Percentiles rank a stretch among this genome's conserved stretches.
Evolutionary conservation across 2,888 invertebrate genomes (phyloP).

Genomic region (Muscina levida): DNA sequence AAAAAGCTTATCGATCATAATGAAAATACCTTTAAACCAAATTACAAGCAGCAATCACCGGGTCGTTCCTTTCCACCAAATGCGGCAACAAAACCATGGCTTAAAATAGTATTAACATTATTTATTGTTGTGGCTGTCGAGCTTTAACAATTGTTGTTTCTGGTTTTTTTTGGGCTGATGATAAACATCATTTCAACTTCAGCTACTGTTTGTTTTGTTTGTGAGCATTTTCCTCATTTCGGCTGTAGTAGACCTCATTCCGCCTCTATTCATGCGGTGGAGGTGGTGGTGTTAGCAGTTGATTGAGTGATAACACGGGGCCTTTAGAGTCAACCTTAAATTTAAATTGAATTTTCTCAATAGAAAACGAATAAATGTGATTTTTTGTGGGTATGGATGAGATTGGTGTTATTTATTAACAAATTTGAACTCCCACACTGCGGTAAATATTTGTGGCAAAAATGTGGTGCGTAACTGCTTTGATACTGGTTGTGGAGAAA

Average conservation of each 20-base stretch:
- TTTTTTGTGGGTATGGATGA: too few species aligned
- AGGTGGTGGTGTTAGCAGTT: constrained; percentile 14
- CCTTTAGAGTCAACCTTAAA: constrained; percentile 23
- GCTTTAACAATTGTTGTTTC: constrained; percentile 26
- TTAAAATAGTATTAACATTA: constrained; percentile 34
- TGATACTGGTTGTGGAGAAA: not conserved
- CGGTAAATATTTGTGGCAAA: too few species aligned
- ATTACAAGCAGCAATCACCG: not conserved
- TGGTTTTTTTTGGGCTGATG: not conserved
- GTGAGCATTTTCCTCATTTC: not conserved
- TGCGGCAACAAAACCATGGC: not conserved
- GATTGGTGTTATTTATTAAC: too few species aligned
- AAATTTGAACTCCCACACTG: too few species aligned
- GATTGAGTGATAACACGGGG: constrained; percentile 49
- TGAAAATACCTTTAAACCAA: not conserved
- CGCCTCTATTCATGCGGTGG: not conserved
- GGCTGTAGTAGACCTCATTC: too few species aligned
- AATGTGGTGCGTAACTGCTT: not conserved
- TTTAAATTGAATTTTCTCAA: constrained; percentile 26
- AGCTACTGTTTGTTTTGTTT: constrained; percentile 22
- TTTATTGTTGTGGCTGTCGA: constrained; percentile 27
- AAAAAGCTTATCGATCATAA: constrained; percentile 25
- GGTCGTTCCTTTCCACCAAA: not conserved
- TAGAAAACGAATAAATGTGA: too few species aligned
- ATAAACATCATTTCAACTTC: constrained; percentile 22